Evolutionary conservation across 2,113 vertebrate species (phyloP).

Genomic region (Antechinus flavipes): DNA sequence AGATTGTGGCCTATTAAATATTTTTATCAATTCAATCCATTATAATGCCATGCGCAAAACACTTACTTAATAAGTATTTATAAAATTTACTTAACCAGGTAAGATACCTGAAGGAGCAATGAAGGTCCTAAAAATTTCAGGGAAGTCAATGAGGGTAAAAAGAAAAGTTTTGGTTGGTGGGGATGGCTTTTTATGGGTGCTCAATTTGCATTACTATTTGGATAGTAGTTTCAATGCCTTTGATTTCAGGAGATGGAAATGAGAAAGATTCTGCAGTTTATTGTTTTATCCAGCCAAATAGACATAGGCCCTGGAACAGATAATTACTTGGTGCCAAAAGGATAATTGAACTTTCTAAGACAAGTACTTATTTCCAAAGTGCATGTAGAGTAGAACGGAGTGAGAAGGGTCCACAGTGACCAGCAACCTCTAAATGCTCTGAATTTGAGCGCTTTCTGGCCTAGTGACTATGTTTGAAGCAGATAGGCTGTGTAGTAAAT

Average conservation of each 20-base stretch:
- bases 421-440: too few species aligned
- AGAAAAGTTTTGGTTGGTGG: conserved; percentile 7
- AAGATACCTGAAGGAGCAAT: conserved; percentile 19
- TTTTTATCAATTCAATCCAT: background rate
- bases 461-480: background rate
- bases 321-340: conserved; percentile 34
- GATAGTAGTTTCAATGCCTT: conserved; percentile 41
- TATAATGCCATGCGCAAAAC: background rate
- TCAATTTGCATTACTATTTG: conserved; percentile 14
- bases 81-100: conserved; percentile 3
- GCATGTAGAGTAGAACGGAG: background rate
- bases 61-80: conserved; percentile 17
- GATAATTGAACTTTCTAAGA: background rate
- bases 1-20: background rate
- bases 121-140: conserved; percentile 41
- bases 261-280: conserved; percentile 17
- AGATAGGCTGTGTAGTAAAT: background rate
- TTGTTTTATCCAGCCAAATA: conserved; percentile 48
- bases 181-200: background rate
- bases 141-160: background rate
- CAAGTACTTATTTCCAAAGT: background rate
- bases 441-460: background rate
- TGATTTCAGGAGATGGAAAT: conserved; percentile 40
- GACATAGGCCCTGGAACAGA: conserved; percentile 44
- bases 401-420: background rate